Evolutionary conservation across 64 coral and sea anemone species (phyloP).

Genomic region (Porites lutea): DNA sequence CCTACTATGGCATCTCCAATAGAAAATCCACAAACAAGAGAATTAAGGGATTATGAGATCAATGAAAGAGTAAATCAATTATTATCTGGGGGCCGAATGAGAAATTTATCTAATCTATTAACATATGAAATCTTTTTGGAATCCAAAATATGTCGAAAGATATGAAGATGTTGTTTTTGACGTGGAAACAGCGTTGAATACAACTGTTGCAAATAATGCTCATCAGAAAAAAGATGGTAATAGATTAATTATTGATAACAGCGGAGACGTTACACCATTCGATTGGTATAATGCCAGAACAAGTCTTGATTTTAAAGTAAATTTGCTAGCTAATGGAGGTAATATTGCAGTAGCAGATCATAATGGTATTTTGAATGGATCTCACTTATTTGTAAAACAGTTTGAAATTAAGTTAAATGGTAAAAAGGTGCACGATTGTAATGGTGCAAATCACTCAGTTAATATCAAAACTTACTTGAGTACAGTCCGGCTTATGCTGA

Average conservation of each 20-base stretch:
- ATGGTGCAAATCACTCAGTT: background rate
- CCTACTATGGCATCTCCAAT: too few species aligned
- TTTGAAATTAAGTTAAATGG: background rate
- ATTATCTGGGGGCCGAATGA: too few species aligned
- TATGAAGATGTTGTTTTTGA: constrained; percentile 24
- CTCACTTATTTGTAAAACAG: background rate
- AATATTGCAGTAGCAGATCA: background rate
- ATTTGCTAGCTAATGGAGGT: background rate
- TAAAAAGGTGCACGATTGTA: background rate
- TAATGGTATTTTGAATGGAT: constrained; percentile 3
- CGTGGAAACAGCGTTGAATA: background rate
- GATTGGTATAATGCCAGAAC: constrained; percentile 15
- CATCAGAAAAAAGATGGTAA: constrained; percentile 22
- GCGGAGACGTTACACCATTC: background rate
- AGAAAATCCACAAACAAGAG: too few species aligned
- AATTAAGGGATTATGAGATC: too few species aligned
- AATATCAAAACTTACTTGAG: constrained; percentile 48
- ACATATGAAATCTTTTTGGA: background rate
- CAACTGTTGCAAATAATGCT: background rate
- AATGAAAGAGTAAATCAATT: background rate
- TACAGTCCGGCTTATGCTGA: constrained; percentile 1
- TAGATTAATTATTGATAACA: too few species aligned
- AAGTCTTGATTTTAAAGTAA: background rate
- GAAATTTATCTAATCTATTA: background rate
- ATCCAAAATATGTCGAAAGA: background rate